Base-by-base conservation (phyloP, 2,113 vertebrate genomes). In the Amphiprion ocellaris region DNA sequence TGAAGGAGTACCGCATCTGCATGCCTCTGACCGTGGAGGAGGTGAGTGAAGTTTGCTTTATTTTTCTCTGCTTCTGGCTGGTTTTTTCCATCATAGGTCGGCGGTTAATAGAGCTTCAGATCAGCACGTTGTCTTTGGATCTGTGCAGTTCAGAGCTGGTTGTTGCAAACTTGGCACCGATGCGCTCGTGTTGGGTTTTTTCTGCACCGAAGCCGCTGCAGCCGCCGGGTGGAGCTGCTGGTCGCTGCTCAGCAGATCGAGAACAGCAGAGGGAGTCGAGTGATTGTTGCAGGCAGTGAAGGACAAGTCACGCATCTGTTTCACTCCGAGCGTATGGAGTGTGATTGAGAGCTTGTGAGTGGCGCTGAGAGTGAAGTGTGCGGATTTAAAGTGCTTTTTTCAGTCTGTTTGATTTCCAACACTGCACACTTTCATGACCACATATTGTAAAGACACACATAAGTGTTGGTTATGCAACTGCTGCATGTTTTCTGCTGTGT, bases 1-100 rank as follows among this genome's bases (percentile, higher is more conserved):
- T 96, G 92, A 97, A 97, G 90, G 96, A 97, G 90, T 97, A 97
- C 86, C 95, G 96, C 86, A 96, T 97, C 91, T 97, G 96, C 88
- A 97, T 97, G 96, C 96, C 96, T 0, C 96, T 97, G 69, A 95
- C 95, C 5, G 96, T 96, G 17, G 96, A 97, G 77, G 96, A 97
- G 96, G 96, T 97, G 90, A 92, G 93, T 68, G 60, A 84, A 90
- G 72, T 89, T 88, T 26, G 26, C 26, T 69, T 15, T 17, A 53
- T 56, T 52, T 54, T 55, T 15, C 8, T 4, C 4, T 46, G n/a
- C 26, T 47, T 52, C 19, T 46, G 19, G 19, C 1, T 15, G 0
- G 6, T 55, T 6, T 26, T 21, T 21, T 8, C 17, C 7, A 4
- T 24, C 47, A 11, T 24, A 15, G 4, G 6, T 10, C 15, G 0